These are phyloP conservation scores for Cacoxenus indagator DNA, from an alignment of 2,888 invertebrate genomes.

Conservation along the genomic window DNA sequence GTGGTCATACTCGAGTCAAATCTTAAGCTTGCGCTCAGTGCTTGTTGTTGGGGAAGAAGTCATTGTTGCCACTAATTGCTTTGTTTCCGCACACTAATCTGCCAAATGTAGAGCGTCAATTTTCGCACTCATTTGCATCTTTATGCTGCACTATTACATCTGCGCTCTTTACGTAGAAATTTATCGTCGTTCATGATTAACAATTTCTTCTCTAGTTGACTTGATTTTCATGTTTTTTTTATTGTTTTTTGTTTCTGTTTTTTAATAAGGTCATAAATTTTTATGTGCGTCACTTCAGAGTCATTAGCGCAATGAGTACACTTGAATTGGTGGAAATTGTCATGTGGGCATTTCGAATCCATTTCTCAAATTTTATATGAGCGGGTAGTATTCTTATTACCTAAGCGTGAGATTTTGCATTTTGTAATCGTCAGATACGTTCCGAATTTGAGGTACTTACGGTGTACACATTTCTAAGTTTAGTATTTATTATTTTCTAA, in stretches of 20 bases:
- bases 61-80: constrained; percentile 59
- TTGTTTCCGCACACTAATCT: constrained; percentile 48
- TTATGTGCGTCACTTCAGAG: neutral
- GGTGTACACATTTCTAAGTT: no score
- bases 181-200: no score
- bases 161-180: no score
- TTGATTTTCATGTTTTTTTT: neutral
- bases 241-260: neutral
- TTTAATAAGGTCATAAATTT: neutral
- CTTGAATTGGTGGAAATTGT: neutral
- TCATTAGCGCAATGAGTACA: constrained; percentile 4
- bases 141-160: neutral
- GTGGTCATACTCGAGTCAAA: constrained; percentile 44
- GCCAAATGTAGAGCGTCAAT: constrained; percentile 42
- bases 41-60: constrained; percentile 33
- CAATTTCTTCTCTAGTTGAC: neutral
- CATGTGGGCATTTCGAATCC: no score
- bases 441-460: no score
- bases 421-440: no score
- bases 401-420: no score
- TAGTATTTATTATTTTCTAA: no score
- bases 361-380: no score
- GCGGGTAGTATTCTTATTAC: no score
- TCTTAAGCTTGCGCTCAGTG: neutral
- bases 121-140: constrained; percentile 21